Base-by-base conservation (phyloP, 2,113 vertebrate species). In the Brachyhypopomus gauderio region DNA sequence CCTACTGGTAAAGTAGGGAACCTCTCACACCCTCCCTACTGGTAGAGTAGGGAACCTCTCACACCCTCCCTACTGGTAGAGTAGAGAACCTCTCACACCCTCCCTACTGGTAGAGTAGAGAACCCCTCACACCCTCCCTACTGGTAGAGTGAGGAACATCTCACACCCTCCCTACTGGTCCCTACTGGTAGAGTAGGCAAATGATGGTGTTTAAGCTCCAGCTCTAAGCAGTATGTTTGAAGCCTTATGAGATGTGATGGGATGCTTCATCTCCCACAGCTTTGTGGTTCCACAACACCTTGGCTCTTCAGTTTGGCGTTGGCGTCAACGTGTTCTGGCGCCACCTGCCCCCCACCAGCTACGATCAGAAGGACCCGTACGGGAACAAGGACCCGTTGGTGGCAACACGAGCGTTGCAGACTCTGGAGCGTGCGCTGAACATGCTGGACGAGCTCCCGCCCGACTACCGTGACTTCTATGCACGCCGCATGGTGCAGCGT, bases 281-380 rank as follows among this genome's bases (percentile, higher is more conserved):
- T 69, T 88, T 99, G 89, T 99, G 97, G 98, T 98, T 99, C 90
- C 98, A 98, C 82, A 98, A 98, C 89, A 95, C 97, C 4, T 88
- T 95, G 78, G 96, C 96, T 76, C 93, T 97, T 88, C 94, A 96
- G 83, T 99, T 98, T 85, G 96, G 96, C 75, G 95, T 98, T 22
- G 97, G 96, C 8, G 90, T 99, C 25, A 99, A 99, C 64, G 90
- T 99, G 73, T 98, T 99, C 87, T 99, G 97, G 98, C 96, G 93
- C 79, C 96, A 99, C 52, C 94, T 99, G 67, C 93, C 95, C 2
- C 84, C 92, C 0, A 92, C 95, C 70, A 94, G 88, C 88, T 99
- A 98, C 6, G 96, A 99, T 89, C 96, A 92, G 82, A 97, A 93
- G 84, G 97, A 99, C 80, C 96, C 95, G 0, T 98, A 99, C 0